Evolutionary conservation across 2,797 vertebrate genomes (phyloP).

Genomic region (Mionectes olivaceus): DNA sequence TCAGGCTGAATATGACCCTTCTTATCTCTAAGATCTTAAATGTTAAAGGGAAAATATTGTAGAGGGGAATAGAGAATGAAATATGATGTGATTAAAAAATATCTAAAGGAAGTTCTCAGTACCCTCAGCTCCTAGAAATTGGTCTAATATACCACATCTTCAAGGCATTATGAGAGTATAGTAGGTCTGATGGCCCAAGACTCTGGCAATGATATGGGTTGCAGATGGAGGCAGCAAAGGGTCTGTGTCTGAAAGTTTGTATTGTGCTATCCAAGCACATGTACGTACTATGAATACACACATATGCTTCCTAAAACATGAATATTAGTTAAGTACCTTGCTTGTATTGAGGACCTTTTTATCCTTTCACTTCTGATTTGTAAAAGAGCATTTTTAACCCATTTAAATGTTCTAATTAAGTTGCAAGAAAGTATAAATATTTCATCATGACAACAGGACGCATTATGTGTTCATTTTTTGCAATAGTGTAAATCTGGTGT

Average conservation of each 20-base stretch:
- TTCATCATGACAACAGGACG: background rate
- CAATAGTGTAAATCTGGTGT: background rate
- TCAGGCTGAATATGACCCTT: background rate
- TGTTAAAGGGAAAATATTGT: background rate
- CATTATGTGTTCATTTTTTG: background rate
- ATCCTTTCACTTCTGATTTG: background rate
- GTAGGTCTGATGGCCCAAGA: background rate
- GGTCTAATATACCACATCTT: background rate
- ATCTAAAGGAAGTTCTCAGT: background rate
- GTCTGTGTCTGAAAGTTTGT: background rate
- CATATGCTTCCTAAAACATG: background rate
- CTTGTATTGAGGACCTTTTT: background rate
- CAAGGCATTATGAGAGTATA: background rate
- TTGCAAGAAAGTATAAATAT: background rate
- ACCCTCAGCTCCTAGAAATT: background rate
- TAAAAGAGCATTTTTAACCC: background rate
- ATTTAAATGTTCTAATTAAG: background rate
- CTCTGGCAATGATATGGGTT: background rate
- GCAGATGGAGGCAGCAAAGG: background rate
- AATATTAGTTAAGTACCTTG: background rate
- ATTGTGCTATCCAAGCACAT: background rate
- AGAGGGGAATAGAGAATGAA: background rate
- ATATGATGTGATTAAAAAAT: background rate
- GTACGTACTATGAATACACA: background rate
- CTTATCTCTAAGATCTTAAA: background rate